Evolutionary conservation across 2,888 invertebrate species (phyloP).

Genomic region (Eupithecia pulchellata): DNA sequence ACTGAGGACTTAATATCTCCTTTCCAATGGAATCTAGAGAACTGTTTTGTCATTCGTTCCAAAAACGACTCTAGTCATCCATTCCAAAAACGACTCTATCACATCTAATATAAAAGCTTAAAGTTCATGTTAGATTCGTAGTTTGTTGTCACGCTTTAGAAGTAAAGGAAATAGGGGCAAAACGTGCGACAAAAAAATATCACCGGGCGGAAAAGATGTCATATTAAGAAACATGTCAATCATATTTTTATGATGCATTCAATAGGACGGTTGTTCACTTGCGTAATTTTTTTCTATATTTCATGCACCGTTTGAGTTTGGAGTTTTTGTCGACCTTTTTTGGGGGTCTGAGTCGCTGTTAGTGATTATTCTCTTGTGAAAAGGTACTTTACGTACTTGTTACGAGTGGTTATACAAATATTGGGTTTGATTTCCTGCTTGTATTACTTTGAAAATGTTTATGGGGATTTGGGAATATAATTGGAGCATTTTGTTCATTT

Average conservation of each 20-base stretch:
- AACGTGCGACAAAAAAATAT: slow-evolving; percentile 83
- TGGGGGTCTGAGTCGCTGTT: slow-evolving; percentile 59
- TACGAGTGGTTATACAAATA: slow-evolving; percentile 62
- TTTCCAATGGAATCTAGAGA: slow-evolving; percentile 62
- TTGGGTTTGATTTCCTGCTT: slow-evolving; percentile 64
- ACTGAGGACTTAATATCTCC: slow-evolving; percentile 81
- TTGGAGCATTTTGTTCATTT: slow-evolving; percentile 29
- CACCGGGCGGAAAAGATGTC: slow-evolving; percentile 83
- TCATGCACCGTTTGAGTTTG: slow-evolving; percentile 73
- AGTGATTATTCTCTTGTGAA: slow-evolving; percentile 62
- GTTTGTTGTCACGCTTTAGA: slow-evolving; percentile 36
- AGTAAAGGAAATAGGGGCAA: slow-evolving; percentile 53
- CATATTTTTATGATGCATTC: slow-evolving; percentile 84
- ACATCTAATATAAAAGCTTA: rapidly evolving
- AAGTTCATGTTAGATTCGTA: slow-evolving; percentile 28
- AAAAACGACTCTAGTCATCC: rapidly evolving
- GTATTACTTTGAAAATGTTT: slow-evolving; percentile 51
- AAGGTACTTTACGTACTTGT: slow-evolving; percentile 49
- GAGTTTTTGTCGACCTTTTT: slow-evolving; percentile 66
- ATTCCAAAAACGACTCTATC: slow-evolving; percentile 41
- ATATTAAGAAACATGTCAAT: slow-evolving; percentile 85
- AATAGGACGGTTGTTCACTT: slow-evolving; percentile 78
- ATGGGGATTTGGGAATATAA: slow-evolving; percentile 21
- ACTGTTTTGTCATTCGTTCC: slow-evolving; percentile 28
- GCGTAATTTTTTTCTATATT: slow-evolving; percentile 79